phyloP scores from a whole-genome alignment of 53 echinoderm and acorn worm species.

The Echinometra lucunter region DNA sequence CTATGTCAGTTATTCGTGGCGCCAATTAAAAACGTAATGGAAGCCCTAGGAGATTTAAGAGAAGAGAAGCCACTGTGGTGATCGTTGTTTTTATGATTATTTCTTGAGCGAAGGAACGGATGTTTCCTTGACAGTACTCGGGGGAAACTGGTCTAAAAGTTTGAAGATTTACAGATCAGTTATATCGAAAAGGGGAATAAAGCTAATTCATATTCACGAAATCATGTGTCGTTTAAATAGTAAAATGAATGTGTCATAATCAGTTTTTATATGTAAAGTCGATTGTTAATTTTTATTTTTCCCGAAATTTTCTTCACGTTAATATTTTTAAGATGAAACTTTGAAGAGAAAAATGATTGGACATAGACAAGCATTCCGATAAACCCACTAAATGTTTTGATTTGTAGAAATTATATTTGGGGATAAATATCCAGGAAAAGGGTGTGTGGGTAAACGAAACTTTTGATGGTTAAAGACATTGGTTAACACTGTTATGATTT shows the following conservation, averaged over 20 bases:
- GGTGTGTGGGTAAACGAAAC: too few relatives aligned
- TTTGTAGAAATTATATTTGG: not conserved
- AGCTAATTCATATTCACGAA: not conserved
- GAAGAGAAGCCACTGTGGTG: not conserved
- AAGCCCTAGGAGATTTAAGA: not conserved
- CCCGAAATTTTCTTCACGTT: not conserved
- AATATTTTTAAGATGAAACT: not conserved
- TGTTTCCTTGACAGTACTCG: not conserved
- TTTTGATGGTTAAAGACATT: too few relatives aligned
- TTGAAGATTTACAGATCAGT: not conserved
- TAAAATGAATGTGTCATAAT: not conserved
- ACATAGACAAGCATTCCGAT: not conserved
- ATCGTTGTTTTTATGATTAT: not conserved
- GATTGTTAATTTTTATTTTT: not conserved
- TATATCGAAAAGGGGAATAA: not conserved
- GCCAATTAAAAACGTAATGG: conserved; percentile 35
- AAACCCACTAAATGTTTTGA: not conserved
- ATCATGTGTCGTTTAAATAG: not conserved
- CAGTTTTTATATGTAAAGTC: not conserved
- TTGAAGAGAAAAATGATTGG: not conserved
- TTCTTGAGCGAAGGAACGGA: not conserved
- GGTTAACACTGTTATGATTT: too few relatives aligned
- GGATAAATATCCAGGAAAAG: too few relatives aligned
- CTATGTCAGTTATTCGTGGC: not conserved
- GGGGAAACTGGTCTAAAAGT: not conserved